Evolutionary conservation across 2,888 invertebrate species (phyloP).

Genomic region (Drosophila mulleri): DNA sequence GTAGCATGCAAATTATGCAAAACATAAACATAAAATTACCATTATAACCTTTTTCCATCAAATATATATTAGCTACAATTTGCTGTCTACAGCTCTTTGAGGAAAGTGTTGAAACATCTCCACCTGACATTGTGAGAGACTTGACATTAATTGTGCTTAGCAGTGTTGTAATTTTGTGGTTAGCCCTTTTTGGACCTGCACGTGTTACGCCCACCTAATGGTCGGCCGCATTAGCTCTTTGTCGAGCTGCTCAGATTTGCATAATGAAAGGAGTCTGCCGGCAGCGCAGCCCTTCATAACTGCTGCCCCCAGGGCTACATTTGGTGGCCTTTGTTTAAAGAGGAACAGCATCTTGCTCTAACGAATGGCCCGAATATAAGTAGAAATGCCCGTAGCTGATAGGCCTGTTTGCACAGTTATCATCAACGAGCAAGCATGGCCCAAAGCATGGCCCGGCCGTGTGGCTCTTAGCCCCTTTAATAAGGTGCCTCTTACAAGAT

Average conservation of each 20-base stretch:
- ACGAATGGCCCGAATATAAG: constrained; percentile 8
- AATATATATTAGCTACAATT: constrained; percentile 1
- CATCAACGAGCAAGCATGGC: not conserved
- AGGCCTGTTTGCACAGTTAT: constrained; percentile 26
- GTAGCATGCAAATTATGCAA: not conserved
- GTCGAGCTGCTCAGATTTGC: constrained; percentile 34
- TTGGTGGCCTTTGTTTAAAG: constrained; percentile 26
- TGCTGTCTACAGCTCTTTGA: not conserved
- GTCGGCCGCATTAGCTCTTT: constrained; percentile 42
- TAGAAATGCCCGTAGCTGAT: constrained; percentile 17
- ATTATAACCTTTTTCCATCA: not conserved
- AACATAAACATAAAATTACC: not conserved
- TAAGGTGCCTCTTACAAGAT: constrained; percentile 3
- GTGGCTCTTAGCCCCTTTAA: constrained; percentile 2
- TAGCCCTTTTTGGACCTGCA: constrained; percentile 38
- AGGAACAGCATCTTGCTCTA: constrained; percentile 3
- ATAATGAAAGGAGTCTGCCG: constrained; percentile 44
- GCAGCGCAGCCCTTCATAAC: constrained; percentile 25
- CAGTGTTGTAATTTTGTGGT: constrained; percentile 23
- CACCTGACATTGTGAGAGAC: constrained; percentile 7
- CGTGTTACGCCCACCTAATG: constrained; percentile 37
- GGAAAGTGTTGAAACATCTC: not conserved
- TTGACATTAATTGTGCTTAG: constrained; percentile 39
- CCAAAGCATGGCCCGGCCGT: not conserved
- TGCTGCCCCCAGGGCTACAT: constrained; percentile 22